Base-by-base conservation (phyloP, 2,797 vertebrate genomes). In the Spinus pinus region DNA sequence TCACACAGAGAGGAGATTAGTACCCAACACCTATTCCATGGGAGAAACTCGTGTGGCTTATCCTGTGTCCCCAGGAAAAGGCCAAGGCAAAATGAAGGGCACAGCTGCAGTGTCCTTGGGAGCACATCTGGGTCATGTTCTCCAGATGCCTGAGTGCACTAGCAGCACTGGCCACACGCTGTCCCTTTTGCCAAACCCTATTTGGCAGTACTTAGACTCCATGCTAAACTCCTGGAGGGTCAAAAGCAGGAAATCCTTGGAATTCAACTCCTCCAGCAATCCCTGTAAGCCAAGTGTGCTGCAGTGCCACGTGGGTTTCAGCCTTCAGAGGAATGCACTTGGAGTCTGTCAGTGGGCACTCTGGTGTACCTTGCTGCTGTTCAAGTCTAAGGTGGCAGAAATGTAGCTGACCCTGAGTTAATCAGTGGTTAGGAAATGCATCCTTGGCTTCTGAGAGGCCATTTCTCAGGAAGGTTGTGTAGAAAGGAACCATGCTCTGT, bases 221-320 rank as follows among this genome's bases (percentile, higher is more conserved):
- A 0, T 50, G 69, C 20, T 72, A 19, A 73, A 30, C 13, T 51
- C 6, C 24, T 67, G 62, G 47, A 61, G 14, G 25, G 60, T 54
- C 37, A 35, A 92, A 81, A 86, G 30, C 42, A 75, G 35, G 50
- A 58, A 78, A 64, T 79, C 61, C 51, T 72, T 80, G 79, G 19
- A 49, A 70, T 77, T 60, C 16, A 61, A 30, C 23, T 92, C 42
- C 42, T 72, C 24, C 35, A 66, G 58, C 54, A 88, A 4, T 27
- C 25, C 42, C 69, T 86, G 44, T 69, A 66, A 96, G 13, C 70
- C 9, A 33, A 65, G 27, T 30, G 23, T 5, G 2, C 35, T 73
- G 41, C 37, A 82, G 4, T 51, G 47, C 35, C 12, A 0, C 54
- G 28, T 58, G 78, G 72, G 75, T 86, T 88, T 75, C 51, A 88